Percentiles rank a stretch among this genome's conserved stretches.
Conservation (phyloP, 2,888 invertebrate genomes). For the Hyles lineata region DNA sequence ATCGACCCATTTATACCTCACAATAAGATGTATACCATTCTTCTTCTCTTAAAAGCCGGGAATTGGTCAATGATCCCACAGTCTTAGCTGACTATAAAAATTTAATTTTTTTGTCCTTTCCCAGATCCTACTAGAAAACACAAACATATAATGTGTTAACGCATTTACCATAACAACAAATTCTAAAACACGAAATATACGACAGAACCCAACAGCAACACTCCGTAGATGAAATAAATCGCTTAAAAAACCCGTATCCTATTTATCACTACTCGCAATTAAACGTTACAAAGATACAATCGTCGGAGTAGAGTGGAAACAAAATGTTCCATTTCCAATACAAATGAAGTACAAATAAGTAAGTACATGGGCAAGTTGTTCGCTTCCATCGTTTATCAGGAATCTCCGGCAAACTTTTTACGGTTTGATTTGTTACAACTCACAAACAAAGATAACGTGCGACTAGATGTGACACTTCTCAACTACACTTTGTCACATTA, state of each 20-base stretch:
- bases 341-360: conserved; percentile 78
- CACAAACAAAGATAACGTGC: conserved; percentile 41
- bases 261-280: conserved; percentile 22
- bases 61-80: no score
- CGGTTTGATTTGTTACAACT: conserved; percentile 79
- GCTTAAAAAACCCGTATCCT: not conserved
- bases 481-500: conserved; percentile 18
- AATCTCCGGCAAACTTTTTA: conserved; percentile 78
- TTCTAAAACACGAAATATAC: no score
- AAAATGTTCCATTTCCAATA: conserved; percentile 44
- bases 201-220: not conserved
- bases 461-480: conserved; percentile 49
- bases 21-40: no score
- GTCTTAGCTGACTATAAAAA: no score
- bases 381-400: conserved; percentile 73
- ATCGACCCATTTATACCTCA: no score
- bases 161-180: no score
- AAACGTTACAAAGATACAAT: conserved; percentile 22
- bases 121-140: no score
- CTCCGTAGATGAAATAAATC: not conserved
- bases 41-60: no score
- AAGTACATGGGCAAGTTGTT: conserved; percentile 73
- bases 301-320: conserved; percentile 16
- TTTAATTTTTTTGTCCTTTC: no score
- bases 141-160: no score